Conservation (phyloP, 2,888 invertebrate genomes). For the Agonopterix alstromeriana region DNA sequence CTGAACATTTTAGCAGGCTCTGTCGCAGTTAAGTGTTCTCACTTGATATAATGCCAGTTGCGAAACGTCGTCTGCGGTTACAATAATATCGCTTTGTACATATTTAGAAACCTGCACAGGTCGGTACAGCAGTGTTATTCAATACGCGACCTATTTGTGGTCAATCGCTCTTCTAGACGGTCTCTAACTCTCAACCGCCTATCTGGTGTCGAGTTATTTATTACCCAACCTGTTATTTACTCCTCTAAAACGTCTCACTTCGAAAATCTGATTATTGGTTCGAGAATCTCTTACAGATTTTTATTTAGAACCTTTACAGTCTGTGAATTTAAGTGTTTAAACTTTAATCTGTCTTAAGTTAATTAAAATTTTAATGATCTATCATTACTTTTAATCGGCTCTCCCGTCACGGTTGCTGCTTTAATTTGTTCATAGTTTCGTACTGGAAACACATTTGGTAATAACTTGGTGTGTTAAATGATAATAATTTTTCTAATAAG, state of each 20-base stretch:
- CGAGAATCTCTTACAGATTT: not conserved
- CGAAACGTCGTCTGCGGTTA: constrained; percentile 58
- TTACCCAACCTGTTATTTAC: constrained; percentile 24
- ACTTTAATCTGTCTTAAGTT: constrained; percentile 31
- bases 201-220: constrained; percentile 18
- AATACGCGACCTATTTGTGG: constrained; percentile 73
- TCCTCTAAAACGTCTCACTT: not conserved
- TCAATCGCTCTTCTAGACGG: constrained; percentile 42
- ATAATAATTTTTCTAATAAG: constrained; percentile 21
- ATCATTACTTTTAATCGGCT: constrained; percentile 46
- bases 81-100: constrained; percentile 60
- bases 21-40: not conserved
- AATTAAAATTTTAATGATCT: constrained; percentile 53
- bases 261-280: not conserved
- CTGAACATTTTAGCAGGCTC: no score
- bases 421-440: constrained; percentile 38
- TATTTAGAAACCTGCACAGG: constrained; percentile 68
- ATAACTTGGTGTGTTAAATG: constrained; percentile 21
- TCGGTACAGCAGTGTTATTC: constrained; percentile 58
- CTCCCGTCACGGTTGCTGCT: constrained; percentile 46
- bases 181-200: constrained; percentile 27
- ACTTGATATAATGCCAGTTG: constrained; percentile 27
- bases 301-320: constrained; percentile 4
- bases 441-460: constrained; percentile 24
- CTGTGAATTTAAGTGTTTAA: constrained; percentile 6